Percentiles rank a stretch among this genome's conserved stretches.
Conservation (phyloP, 2,797 vertebrate genomes). For the Sternotherus odoratus region DNA sequence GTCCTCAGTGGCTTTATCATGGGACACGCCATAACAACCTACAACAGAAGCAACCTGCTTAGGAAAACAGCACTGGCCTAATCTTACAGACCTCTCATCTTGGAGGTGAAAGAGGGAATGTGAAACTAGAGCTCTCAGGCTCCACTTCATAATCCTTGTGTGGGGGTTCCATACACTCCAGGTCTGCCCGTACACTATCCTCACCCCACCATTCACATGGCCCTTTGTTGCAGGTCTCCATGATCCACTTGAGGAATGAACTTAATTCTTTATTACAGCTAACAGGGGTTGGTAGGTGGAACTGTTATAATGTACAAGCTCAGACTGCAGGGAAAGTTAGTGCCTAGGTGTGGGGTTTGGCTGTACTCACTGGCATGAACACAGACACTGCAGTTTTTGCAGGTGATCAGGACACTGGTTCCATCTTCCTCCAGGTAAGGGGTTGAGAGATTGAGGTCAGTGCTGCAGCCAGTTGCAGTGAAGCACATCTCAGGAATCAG, state of each 20-base stretch:
- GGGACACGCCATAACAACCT: constrained; percentile 95
- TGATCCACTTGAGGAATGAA: neutral
- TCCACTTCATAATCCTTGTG: neutral
- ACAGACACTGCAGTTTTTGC: constrained; percentile 91
- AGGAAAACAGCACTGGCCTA: neutral
- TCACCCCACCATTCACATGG: fast-evolving
- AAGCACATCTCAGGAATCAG: constrained; percentile 99
- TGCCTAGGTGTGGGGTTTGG: neutral
- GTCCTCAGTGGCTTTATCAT: constrained; percentile 85
- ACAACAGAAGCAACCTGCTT: neutral
- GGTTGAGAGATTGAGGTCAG: constrained; percentile 90
- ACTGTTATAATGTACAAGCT: neutral
- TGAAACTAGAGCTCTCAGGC: fast-evolving
- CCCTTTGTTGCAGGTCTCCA: neutral
- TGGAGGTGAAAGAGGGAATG: neutral
- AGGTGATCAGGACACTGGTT: constrained; percentile 91
- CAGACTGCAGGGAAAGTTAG: fast-evolving
- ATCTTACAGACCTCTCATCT: neutral
- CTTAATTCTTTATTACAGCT: neutral
- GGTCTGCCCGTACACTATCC: neutral
- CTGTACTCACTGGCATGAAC: constrained; percentile 93
- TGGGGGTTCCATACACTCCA: neutral
- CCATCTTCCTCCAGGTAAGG: constrained; percentile 92
- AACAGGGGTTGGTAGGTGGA: neutral
- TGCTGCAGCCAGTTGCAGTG: constrained; percentile 88